Evolutionary conservation across 2,113 vertebrate genomes (phyloP).

Genomic region (Enhydra lutris): DNA sequence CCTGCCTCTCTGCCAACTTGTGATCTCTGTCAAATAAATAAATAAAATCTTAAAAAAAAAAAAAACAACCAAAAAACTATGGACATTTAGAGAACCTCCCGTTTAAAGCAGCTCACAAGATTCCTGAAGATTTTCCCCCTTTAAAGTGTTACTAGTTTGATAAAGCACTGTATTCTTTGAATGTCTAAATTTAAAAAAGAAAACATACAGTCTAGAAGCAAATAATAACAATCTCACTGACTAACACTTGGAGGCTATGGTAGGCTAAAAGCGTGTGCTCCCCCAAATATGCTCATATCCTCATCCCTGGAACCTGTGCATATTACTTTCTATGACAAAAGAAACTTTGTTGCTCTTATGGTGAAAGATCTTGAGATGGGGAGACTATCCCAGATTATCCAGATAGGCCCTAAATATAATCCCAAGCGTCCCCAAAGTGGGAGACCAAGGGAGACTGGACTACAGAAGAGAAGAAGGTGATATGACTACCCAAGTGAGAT

Average conservation of each 20-base stretch:
- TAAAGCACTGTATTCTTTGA: constrained; percentile 1
- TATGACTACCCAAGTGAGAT: not conserved
- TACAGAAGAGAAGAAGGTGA: not conserved
- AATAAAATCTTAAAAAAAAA: too few species aligned
- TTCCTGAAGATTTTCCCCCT: not conserved
- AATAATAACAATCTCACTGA: not conserved
- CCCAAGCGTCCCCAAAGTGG: not conserved
- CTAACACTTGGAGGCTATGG: not conserved
- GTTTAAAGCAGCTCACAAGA: not conserved
- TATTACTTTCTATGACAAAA: not conserved
- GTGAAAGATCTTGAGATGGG: not conserved
- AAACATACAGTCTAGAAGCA: not conserved
- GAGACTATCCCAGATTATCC: not conserved
- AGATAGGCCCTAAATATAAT: not conserved
- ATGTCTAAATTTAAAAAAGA: not conserved
- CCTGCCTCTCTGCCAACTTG: too few species aligned
- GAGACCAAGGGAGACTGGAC: not conserved
- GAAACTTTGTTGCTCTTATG: not conserved
- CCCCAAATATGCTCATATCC: not conserved
- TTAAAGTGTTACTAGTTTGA: not conserved
- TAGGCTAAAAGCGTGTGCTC: not conserved
- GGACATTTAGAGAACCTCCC: not conserved
- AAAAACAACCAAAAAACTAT: not conserved
- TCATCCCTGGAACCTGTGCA: not conserved
- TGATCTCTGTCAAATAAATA: too few species aligned